Conservation (phyloP, 2,113 vertebrate genomes). For the Barnardius zonarius region DNA sequence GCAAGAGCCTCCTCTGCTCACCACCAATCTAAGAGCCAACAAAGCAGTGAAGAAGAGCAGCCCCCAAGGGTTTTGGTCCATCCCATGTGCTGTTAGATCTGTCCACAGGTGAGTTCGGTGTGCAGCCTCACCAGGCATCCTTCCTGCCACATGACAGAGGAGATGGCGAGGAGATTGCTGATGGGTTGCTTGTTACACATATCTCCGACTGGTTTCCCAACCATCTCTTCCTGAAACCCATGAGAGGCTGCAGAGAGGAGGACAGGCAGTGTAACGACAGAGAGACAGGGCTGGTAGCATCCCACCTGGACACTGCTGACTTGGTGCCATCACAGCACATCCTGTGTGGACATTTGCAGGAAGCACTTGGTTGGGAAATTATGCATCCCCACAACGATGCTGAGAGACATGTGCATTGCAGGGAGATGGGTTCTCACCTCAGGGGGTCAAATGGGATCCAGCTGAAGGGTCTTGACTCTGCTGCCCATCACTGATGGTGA, state of each 20-base stretch:
- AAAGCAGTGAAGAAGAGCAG: background rate
- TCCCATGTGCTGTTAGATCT: background rate
- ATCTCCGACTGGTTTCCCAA: background rate
- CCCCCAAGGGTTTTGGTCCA: background rate
- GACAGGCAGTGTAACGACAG: background rate
- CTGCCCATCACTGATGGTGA: background rate
- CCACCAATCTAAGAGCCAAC: background rate
- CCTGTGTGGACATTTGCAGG: background rate
- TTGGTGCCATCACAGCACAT: fast-evolving
- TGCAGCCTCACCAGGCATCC: fast-evolving
- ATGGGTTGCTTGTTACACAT: background rate
- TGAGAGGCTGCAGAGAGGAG: background rate
- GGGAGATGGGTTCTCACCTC: background rate
- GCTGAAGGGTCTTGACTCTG: background rate
- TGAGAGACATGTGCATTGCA: fast-evolving
- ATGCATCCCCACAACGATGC: background rate
- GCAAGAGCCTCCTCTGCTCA: background rate
- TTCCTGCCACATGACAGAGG: background rate
- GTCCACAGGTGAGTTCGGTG: background rate
- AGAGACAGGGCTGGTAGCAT: background rate
- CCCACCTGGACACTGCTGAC: background rate
- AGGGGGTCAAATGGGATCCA: background rate
- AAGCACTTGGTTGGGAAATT: background rate
- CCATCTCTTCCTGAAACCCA: background rate
- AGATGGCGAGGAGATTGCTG: background rate